These are phyloP conservation scores for Tipula vernalis DNA, from an alignment of 2,888 invertebrate genomes.

Conservation along the genomic window DNA sequence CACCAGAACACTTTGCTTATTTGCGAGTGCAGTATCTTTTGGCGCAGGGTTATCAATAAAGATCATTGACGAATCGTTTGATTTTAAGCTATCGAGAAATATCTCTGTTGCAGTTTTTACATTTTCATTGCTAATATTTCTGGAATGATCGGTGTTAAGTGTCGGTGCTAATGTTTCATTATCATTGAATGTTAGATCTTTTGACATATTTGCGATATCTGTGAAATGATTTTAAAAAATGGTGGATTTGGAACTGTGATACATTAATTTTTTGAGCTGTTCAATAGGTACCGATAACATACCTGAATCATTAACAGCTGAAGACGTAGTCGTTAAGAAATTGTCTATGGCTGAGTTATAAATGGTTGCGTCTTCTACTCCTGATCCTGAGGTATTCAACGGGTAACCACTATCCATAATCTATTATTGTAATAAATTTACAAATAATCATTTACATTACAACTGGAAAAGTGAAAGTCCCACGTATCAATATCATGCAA, in stretches of 20 bases:
- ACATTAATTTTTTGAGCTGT: neutral
- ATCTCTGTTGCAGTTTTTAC: neutral
- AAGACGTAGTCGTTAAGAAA: slow-evolving; percentile 26
- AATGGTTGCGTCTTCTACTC: slow-evolving; percentile 20
- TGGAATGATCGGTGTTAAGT: neutral
- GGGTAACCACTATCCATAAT: neutral
- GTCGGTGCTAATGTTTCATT: neutral
- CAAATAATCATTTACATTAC: neutral
- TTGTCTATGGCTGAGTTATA: slow-evolving; percentile 31
- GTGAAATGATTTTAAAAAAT: neutral
- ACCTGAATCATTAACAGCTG: slow-evolving; percentile 21
- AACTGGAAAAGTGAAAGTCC: neutral
- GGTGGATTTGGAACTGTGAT: neutral
- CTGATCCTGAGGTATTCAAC: slow-evolving; percentile 12
- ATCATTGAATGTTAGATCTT: neutral
- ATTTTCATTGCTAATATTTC: neutral
- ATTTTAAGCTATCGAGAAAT: neutral
- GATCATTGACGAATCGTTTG: neutral
- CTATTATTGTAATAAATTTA: neutral
- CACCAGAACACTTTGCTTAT: neutral
- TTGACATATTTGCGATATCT: neutral
- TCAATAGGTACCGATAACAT: neutral
- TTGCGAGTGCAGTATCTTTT: neutral
- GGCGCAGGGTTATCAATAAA: neutral
- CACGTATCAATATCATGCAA: neutral